A percentile compares a stretch with the other conserved stretches of the same genome.
These are phyloP conservation scores for Desmodus rotundus DNA, from an alignment of 2,113 vertebrate species.

Conservation along the genomic window DNA sequence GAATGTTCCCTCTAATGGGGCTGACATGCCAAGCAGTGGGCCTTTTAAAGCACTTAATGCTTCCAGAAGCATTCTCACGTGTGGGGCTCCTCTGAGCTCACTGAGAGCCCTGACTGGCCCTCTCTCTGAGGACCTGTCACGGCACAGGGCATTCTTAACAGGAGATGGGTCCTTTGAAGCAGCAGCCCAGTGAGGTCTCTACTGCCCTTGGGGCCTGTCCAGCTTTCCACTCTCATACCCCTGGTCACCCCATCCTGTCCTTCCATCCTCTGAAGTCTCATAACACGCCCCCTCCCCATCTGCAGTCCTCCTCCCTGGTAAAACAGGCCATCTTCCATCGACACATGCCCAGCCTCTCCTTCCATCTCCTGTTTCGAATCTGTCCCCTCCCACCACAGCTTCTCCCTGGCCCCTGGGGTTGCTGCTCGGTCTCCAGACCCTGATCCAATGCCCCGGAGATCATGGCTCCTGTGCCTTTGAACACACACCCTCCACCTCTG, in stretches of 20 bases:
- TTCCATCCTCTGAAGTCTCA: neutral
- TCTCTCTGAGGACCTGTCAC: neutral
- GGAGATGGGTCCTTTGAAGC: neutral
- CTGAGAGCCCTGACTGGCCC: neutral
- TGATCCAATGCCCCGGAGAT: neutral
- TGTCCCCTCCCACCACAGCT: neutral
- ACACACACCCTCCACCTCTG: neutral
- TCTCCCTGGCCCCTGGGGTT: neutral
- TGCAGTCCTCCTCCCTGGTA: neutral
- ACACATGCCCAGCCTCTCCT: neutral
- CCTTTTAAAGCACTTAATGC: conserved; percentile 30
- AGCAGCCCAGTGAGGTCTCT: neutral
- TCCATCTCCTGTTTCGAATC: neutral
- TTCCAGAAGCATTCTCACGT: neutral
- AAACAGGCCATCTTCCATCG: neutral
- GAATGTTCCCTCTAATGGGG: conserved; percentile 54
- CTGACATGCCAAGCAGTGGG: neutral
- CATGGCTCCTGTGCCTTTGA: neutral
- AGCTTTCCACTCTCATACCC: neutral
- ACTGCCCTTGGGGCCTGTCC: neutral
- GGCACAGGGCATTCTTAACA: neutral
- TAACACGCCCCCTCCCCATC: neutral
- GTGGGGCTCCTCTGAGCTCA: neutral
- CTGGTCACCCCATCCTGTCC: neutral
- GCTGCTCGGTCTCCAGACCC: neutral